Evolutionary conservation across 2,888 invertebrate genomes (phyloP).

Genomic region (Muschampia plurimacula): DNA sequence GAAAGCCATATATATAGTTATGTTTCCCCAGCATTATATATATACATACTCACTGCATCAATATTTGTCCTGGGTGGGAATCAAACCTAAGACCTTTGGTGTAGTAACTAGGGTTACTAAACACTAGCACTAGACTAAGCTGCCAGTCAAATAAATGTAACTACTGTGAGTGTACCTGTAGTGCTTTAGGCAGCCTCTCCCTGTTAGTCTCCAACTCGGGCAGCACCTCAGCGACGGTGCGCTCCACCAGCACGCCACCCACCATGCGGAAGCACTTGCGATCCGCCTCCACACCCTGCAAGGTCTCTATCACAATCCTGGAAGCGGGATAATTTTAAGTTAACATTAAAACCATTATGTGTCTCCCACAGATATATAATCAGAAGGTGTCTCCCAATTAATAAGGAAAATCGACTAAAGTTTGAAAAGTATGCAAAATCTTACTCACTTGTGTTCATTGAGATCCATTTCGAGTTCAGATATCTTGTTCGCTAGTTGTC

Average conservation of each 20-base stretch:
- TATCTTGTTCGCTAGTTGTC: constrained; percentile 93
- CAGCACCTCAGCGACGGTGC: constrained; percentile 95
- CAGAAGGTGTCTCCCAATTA: too few relatives aligned
- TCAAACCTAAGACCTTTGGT: too few relatives aligned
- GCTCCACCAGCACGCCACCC: constrained; percentile 96
- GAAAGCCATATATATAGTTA: too few relatives aligned
- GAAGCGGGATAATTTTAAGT: constrained; percentile 5
- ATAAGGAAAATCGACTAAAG: too few relatives aligned
- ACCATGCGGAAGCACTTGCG: constrained; percentile 97
- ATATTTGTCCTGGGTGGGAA: too few relatives aligned
- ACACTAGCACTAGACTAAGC: too few relatives aligned
- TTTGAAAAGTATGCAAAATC: background rate
- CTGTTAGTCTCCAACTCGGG: constrained; percentile 93
- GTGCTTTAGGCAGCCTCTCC: constrained; percentile 92
- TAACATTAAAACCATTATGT: too few relatives aligned
- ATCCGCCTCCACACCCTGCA: constrained; percentile 92
- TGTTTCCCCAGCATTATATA: too few relatives aligned
- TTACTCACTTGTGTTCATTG: constrained; percentile 96
- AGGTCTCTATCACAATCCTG: constrained; percentile 97
- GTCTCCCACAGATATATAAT: too few relatives aligned
- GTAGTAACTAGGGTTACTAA: too few relatives aligned
- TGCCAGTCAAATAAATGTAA: background rate
- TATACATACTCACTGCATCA: too few relatives aligned
- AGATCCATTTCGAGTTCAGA: constrained; percentile 97
- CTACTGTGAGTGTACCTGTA: constrained; percentile 75